These are phyloP conservation scores for Anoplophora glabripennis DNA, from an alignment of 1,140 invertebrate species.

Conservation along the genomic window DNA sequence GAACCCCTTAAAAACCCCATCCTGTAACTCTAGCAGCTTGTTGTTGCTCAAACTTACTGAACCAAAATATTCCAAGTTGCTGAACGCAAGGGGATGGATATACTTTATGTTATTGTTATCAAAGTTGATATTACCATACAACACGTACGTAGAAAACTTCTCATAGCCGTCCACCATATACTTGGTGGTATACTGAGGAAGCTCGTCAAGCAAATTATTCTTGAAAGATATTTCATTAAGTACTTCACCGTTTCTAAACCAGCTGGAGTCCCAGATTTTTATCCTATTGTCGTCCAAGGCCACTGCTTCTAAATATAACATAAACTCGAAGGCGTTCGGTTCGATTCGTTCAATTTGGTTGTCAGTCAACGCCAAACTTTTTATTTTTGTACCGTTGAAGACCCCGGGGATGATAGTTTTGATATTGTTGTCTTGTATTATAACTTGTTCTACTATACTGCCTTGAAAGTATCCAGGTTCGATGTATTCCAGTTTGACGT, in stretches of 20 bases:
- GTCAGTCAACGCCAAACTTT: constrained; percentile 10
- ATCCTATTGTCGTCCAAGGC: constrained; percentile 14
- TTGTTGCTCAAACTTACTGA: constrained; percentile 16
- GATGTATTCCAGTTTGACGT: constrained; percentile 10
- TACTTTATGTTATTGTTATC: constrained; percentile 10
- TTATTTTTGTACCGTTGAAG: constrained; percentile 11
- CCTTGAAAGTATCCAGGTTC: constrained; percentile 7
- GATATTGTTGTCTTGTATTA: constrained; percentile 8
- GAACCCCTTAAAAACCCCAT: constrained; percentile 1
- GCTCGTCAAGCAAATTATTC: constrained; percentile 10
- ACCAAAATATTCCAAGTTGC: constrained; percentile 3
- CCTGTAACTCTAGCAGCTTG: constrained; percentile 3
- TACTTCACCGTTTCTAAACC: constrained; percentile 4
- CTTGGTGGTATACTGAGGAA: constrained; percentile 9
- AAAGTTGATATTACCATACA: constrained; percentile 5
- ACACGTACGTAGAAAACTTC: neutral
- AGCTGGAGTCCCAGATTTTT: neutral
- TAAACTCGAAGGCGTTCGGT: constrained; percentile 6
- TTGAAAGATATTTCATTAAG: constrained; percentile 10
- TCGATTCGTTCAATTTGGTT: constrained; percentile 10
- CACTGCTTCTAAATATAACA: constrained; percentile 11
- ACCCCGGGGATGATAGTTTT: constrained; percentile 1
- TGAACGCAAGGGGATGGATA: constrained; percentile 8
- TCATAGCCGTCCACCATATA: constrained; percentile 1
- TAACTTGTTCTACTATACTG: constrained; percentile 1